These are phyloP conservation scores for Podiceps cristatus DNA, from an alignment of 2,113 vertebrate species.

Conservation along the genomic window DNA sequence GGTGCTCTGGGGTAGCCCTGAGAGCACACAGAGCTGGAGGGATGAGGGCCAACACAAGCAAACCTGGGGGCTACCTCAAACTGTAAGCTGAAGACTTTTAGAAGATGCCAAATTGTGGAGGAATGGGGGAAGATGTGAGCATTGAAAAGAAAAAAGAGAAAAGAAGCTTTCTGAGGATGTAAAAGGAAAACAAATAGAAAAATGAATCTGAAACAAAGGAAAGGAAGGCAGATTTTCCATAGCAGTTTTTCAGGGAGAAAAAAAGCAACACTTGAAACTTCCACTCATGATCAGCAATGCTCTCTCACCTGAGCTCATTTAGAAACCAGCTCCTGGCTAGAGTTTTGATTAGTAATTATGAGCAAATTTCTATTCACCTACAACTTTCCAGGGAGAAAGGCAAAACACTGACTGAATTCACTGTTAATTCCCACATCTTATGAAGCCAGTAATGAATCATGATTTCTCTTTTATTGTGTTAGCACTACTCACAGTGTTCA, in stretches of 20 bases:
- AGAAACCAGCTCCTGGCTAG: not conserved
- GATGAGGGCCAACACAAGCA: not conserved
- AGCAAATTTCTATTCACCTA: not conserved
- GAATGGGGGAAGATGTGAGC: not conserved
- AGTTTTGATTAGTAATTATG: not conserved
- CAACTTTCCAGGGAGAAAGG: not conserved
- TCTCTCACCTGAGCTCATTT: not conserved
- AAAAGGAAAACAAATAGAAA: not conserved
- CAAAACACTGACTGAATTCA: not conserved
- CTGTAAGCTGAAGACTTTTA: not conserved
- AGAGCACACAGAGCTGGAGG: not conserved
- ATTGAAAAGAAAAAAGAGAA: not conserved
- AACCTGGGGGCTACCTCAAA: not conserved
- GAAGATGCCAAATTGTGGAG: not conserved
- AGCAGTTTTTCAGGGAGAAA: not conserved
- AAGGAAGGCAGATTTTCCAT: not conserved
- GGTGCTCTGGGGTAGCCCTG: rapidly evolving
- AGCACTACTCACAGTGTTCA: not conserved
- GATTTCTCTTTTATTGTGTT: not conserved
- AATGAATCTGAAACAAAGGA: not conserved
- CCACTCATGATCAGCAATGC: not conserved
- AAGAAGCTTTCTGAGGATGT: not conserved
- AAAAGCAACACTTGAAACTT: not conserved
- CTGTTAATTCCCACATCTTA: not conserved
- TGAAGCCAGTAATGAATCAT: not conserved